phyloP scores from a whole-genome alignment of 37 sponge, comb jelly and placozoan genomes.

The Tethya wilhelma region DNA sequence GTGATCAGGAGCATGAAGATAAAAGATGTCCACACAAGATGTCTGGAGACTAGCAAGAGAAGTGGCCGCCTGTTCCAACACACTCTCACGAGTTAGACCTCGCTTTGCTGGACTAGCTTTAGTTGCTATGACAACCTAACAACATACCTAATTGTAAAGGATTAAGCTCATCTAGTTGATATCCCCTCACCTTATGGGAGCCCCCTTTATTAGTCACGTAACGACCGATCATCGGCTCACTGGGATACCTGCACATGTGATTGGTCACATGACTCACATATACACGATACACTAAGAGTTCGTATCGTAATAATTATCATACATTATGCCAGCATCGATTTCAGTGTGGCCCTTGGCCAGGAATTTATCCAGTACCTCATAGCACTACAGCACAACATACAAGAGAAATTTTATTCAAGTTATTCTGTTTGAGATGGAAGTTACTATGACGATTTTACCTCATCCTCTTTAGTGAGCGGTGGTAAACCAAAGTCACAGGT shows the following conservation, averaged over 20 bases:
- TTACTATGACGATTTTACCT: too few species aligned
- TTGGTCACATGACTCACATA: too few species aligned
- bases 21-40: slow-evolving; percentile 81
- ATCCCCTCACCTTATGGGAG: too few species aligned
- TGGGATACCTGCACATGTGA: too few species aligned
- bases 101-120: slow-evolving; percentile 71
- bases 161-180: too few species aligned
- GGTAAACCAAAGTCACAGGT: too few species aligned
- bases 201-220: too few species aligned
- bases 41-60: slow-evolving; percentile 63
- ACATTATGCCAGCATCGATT: slow-evolving; percentile 84
- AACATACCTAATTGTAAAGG: too few species aligned
- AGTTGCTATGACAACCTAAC: slow-evolving; percentile 69
- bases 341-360: slow-evolving; percentile 63
- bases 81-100: slow-evolving; percentile 52
- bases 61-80: slow-evolving; percentile 39
- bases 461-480: too few species aligned
- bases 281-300: neutral
- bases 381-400: slow-evolving; percentile 51
- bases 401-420: too few species aligned
- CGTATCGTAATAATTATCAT: neutral
- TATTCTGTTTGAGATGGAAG: too few species aligned
- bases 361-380: slow-evolving; percentile 57
- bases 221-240: too few species aligned
- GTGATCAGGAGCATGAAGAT: slow-evolving; percentile 92